These are phyloP conservation scores for Anguilla marmorata DNA, from an alignment of 2,797 vertebrate genomes.

Conservation along the genomic window DNA sequence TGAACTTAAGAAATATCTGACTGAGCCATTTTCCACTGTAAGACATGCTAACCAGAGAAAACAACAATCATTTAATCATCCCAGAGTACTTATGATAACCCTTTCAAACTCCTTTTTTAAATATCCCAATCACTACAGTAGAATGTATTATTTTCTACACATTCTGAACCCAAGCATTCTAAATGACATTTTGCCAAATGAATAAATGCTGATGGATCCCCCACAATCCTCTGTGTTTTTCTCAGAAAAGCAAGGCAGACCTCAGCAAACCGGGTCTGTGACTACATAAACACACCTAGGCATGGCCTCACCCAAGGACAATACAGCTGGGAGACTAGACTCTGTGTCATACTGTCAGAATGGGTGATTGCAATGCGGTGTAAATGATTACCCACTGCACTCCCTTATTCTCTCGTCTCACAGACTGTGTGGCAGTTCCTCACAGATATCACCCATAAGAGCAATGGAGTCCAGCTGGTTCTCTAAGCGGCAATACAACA, in stretches of 20 bases:
- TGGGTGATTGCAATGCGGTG: not conserved
- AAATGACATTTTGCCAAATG: constrained; percentile 45
- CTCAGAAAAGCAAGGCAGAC: constrained; percentile 44
- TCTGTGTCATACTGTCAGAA: not conserved
- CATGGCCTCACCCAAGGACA: not conserved
- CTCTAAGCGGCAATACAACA: not conserved
- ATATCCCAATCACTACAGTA: constrained; percentile 47
- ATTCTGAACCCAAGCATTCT: constrained; percentile 51
- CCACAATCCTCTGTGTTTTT: constrained; percentile 50
- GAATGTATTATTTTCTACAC: constrained; percentile 29
- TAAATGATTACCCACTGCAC: not conserved
- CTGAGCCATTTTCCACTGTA: constrained; percentile 42
- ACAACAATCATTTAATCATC: constrained; percentile 36
- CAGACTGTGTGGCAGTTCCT: not conserved
- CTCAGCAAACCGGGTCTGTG: constrained; percentile 55
- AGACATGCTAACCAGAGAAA: constrained; percentile 42
- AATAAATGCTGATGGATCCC: constrained; percentile 59
- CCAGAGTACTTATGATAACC: constrained; percentile 64
- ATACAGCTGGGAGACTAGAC: not conserved
- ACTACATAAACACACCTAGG: constrained; percentile 1
- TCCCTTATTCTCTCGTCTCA: not conserved
- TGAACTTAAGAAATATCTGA: constrained; percentile 32
- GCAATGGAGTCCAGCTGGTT: not conserved
- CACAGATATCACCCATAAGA: not conserved
- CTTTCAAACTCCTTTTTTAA: constrained; percentile 58